These are phyloP conservation scores for Sesia bembeciformis DNA, from an alignment of 2,888 invertebrate species.

Conservation along the genomic window DNA sequence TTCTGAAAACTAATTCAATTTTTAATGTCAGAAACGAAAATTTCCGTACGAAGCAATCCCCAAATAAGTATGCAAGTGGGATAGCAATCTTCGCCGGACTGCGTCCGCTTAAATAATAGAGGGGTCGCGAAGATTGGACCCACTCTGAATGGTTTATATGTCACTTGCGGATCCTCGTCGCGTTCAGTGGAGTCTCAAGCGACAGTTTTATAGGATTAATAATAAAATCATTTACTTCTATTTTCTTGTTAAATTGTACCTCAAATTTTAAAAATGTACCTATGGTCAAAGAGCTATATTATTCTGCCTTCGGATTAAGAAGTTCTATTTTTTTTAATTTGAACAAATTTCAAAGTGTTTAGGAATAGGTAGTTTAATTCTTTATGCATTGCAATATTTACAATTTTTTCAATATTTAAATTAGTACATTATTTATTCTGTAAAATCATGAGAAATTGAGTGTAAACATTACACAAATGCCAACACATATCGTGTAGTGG, in stretches of 20 bases:
- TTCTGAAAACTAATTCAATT: no score
- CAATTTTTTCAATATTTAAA: no score
- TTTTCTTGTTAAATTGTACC: no score
- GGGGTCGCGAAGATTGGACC: slow-evolving; percentile 67
- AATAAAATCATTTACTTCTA: no score
- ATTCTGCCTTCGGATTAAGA: no score
- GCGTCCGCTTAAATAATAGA: slow-evolving; percentile 69
- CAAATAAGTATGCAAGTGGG: not conserved
- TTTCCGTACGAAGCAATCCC: not conserved
- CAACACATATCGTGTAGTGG: not conserved
- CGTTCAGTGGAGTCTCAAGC: slow-evolving; percentile 46
- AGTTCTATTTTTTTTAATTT: no score
- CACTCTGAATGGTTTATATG: slow-evolving; percentile 69
- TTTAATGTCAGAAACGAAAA: not conserved
- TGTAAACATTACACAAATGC: not conserved
- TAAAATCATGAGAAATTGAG: not conserved
- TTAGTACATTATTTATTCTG: no score
- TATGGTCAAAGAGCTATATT: no score
- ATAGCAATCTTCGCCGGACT: slow-evolving; percentile 54
- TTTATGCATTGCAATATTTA: no score
- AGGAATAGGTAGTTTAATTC: no score
- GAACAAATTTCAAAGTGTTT: no score
- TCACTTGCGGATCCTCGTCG: slow-evolving; percentile 63
- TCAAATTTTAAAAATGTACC: no score
- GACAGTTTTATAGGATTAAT: slow-evolving; percentile 30